These are phyloP conservation scores for Gymnorhina tibicen DNA, from an alignment of 2,113 vertebrate species.

Conservation along the genomic window DNA sequence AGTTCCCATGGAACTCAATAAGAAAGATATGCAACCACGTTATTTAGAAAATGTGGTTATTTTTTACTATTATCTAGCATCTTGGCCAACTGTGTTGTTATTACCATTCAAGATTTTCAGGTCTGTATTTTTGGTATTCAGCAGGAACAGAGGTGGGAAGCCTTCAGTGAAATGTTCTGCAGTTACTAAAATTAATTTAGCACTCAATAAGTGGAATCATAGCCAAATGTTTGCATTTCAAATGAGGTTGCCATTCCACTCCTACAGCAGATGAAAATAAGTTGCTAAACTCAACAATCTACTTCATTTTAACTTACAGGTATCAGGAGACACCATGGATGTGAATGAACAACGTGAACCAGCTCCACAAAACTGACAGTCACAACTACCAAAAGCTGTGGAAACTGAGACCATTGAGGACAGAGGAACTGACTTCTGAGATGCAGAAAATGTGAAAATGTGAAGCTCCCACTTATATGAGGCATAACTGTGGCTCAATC, in stretches of 20 bases:
- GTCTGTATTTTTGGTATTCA: conserved; percentile 2
- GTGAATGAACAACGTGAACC: not conserved
- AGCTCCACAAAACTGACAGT: not conserved
- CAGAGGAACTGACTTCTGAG: not conserved
- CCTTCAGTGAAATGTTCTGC: not conserved
- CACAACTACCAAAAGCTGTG: not conserved
- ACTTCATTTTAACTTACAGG: not conserved
- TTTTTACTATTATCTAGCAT: not conserved
- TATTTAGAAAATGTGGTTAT: not conserved
- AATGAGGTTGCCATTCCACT: not conserved
- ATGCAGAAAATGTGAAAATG: not conserved
- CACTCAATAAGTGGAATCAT: not conserved
- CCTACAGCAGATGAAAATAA: not conserved
- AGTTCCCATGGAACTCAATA: not conserved
- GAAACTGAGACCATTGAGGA: not conserved
- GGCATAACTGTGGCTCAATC: not conserved
- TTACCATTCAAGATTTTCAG: conserved; percentile 4
- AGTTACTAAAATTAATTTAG: conserved; percentile 10
- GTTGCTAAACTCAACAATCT: not conserved
- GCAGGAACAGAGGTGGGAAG: conserved; percentile 22
- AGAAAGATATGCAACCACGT: not conserved
- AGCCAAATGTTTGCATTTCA: not conserved
- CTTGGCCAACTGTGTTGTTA: not conserved
- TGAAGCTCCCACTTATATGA: not conserved
- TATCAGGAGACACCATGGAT: not conserved